A percentile compares a stretch with the other conserved stretches of the same genome.
These are phyloP conservation scores for Orthonyx spaldingii DNA, from an alignment of 2,113 vertebrate genomes.

Conservation along the genomic window DNA sequence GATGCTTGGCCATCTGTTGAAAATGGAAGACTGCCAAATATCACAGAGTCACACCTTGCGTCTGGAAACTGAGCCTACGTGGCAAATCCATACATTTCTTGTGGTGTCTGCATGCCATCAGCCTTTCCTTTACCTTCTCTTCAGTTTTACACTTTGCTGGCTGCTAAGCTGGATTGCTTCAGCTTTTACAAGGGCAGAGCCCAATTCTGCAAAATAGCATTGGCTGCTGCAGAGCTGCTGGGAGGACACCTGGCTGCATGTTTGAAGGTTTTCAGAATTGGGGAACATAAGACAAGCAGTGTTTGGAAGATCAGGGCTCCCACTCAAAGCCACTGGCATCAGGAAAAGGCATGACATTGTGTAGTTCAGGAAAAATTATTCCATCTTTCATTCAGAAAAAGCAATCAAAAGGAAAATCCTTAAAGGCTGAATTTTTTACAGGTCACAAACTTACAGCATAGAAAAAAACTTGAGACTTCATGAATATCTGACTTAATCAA, in stretches of 20 bases:
- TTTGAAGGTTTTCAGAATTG: neutral
- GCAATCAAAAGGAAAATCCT: neutral
- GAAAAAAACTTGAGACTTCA: neutral
- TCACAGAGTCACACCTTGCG: slow-evolving; percentile 3
- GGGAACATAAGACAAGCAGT: neutral
- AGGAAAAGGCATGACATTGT: neutral
- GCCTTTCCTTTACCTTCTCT: neutral
- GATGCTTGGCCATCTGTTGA: slow-evolving; percentile 2
- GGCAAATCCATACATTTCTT: neutral
- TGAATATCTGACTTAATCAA: slow-evolving; percentile 18
- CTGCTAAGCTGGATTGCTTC: neutral
- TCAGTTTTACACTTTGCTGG: neutral
- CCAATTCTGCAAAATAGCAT: neutral
- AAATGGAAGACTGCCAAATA: neutral
- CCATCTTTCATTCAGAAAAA: slow-evolving; percentile 19
- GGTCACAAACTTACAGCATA: neutral
- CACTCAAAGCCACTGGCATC: neutral
- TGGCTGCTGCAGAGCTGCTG: neutral
- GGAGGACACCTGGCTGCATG: neutral
- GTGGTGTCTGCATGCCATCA: neutral
- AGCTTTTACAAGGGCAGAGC: neutral
- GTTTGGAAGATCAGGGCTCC: neutral
- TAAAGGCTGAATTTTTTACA: slow-evolving; percentile 5
- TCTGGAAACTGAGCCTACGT: neutral
- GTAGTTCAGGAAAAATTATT: neutral